Evolutionary conservation across 2,888 invertebrate genomes (phyloP), one percentile per base, ranked within the genome.

Genomic region (Ctena decussata): DNA sequence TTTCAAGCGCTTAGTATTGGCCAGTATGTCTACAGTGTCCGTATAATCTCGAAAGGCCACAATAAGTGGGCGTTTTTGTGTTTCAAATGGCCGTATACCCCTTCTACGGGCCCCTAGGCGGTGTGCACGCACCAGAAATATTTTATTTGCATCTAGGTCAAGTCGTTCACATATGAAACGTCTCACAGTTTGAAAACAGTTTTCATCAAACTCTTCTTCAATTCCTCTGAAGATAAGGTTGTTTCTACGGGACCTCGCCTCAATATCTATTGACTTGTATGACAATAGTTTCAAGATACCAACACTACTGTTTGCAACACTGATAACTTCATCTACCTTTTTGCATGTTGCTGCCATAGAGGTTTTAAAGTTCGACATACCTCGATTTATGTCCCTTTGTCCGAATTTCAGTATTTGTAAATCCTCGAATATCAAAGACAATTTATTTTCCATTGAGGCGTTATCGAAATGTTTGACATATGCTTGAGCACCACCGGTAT

Each of bases 241-340:
- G 27, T 76, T 76, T 39, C 75, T 46, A 46, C 81, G 39, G 12
- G 75, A 70, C n/a, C 81, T 3, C 2, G 81, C 81, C 32, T 81
- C 76, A 18, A 75, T 70, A 35, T 82, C 82, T 21, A 82, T 72
- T 8, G 82, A 82, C 57, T 82, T 77, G 46, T 60, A 60, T 60
- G 79, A 72, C 30, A 79, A 73, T 1, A 49, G 27, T 72, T 73
- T 72, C 73, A 80, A 18, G 5, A 80, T n/a, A 24, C 73, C 70
- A 24, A 75, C 53, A 49, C 75, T 69, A 12, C 15, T 46, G 53
- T 80, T 71, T 35, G 80, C 57, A 1, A 53, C 41, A 15, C 46
- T 39, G 18, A 72, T 72, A 41, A 72, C 44, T 27, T 72, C 41
- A 27, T 44, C 72, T 1, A 72, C 41, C 41, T 72, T 72, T 72